Conservation (phyloP, 2,113 vertebrate species). For the Phodopus roborovskii region DNA sequence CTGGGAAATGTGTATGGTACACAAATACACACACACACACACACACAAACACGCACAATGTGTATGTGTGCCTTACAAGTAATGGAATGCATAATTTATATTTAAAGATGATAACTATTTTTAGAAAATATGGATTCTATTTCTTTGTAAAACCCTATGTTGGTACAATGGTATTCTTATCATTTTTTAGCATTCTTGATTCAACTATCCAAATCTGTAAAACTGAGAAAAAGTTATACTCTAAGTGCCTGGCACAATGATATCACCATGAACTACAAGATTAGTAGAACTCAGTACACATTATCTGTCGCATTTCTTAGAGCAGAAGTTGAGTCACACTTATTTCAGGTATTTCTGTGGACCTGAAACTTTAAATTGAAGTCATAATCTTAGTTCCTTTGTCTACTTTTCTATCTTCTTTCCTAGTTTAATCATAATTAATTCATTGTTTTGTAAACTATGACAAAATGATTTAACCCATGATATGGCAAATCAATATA, state of each 20-base stretch:
- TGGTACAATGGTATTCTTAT: not conserved
- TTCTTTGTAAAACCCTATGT: not conserved
- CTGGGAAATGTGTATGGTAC: not conserved
- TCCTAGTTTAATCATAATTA: not conserved
- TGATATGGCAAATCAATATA: not conserved
- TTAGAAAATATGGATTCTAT: not conserved
- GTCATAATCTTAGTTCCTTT: not conserved
- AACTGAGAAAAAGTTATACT: rapidly evolving
- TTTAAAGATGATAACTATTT: not conserved
- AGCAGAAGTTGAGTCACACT: not conserved
- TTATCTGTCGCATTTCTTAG: not conserved
- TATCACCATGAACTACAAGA: too few species aligned
- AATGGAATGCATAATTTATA: not conserved
- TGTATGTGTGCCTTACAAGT: too few species aligned
- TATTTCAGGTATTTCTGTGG: not conserved
- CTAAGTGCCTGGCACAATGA: not conserved
- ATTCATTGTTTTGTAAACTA: not conserved
- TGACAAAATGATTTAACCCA: not conserved
- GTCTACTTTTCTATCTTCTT: not conserved
- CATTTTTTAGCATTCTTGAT: not conserved
- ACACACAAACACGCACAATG: not conserved
- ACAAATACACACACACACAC: not conserved
- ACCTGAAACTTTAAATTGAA: not conserved
- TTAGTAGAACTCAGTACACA: not conserved
- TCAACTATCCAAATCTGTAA: not conserved